Evolutionary conservation across 2,797 vertebrate genomes (phyloP).

Genomic region (Telmatherina bonti): DNA sequence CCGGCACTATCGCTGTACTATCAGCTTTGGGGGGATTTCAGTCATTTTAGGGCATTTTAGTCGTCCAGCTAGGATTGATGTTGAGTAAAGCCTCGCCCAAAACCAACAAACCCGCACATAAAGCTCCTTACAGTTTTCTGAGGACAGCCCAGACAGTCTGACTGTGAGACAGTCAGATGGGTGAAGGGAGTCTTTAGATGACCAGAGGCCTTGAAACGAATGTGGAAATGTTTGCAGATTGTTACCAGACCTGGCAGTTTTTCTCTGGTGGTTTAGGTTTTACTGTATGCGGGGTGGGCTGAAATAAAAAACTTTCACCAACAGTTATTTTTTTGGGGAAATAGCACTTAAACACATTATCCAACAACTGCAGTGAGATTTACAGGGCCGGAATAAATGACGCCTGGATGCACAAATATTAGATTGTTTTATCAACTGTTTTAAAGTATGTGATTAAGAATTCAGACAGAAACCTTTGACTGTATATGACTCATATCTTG

Average conservation of each 20-base stretch:
- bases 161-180: constrained; percentile 20
- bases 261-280: constrained; percentile 35
- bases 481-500: no score
- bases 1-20: constrained; percentile 70
- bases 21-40: constrained; percentile 76
- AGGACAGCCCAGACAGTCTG: constrained; percentile 49
- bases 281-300: constrained; percentile 42
- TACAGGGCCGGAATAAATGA: constrained; percentile 1
- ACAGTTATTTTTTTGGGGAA: constrained; percentile 32
- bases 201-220: constrained; percentile 57
- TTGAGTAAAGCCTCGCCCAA: constrained; percentile 70
- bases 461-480: background rate
- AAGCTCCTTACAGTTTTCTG: constrained; percentile 57
- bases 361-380: constrained; percentile 10
- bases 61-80: constrained; percentile 73
- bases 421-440: background rate
- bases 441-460: background rate
- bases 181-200: constrained; percentile 45
- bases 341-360: constrained; percentile 32
- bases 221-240: constrained; percentile 46
- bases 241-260: constrained; percentile 32
- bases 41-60: constrained; percentile 72
- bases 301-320: constrained; percentile 42
- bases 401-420: background rate
- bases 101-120: constrained; percentile 64